Conservation (phyloP, 2,797 vertebrate genomes). For the Bradypodion ventrale region DNA sequence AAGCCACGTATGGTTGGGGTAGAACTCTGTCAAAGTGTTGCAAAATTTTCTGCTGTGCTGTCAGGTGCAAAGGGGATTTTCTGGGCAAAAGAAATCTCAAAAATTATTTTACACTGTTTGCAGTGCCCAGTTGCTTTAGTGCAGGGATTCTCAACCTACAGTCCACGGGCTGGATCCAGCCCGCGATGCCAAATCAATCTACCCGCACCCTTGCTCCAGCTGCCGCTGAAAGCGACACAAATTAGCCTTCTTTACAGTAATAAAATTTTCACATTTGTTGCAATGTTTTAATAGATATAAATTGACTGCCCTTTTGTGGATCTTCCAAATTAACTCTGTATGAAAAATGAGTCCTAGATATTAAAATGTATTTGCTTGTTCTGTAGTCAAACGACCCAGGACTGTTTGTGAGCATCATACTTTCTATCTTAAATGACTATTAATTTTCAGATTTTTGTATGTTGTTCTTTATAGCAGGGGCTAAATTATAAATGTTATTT, state of each 20-base stretch:
- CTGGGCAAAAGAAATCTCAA: too few species aligned
- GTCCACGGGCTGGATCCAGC: too few species aligned
- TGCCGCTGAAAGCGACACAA: too few species aligned
- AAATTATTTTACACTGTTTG: too few species aligned
- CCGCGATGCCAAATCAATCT: too few species aligned
- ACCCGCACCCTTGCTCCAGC: too few species aligned
- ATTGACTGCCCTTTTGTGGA: not conserved
- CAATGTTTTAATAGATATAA: not conserved
- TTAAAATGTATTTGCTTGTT: not conserved
- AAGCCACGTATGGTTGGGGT: too few species aligned
- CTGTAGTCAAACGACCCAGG: not conserved
- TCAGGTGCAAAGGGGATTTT: too few species aligned
- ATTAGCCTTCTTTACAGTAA: not conserved
- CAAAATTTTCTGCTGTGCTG: too few species aligned
- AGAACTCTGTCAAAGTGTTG: too few species aligned
- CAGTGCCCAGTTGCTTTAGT: too few species aligned
- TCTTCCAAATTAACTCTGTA: not conserved
- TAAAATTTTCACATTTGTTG: not conserved
- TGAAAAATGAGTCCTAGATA: not conserved
- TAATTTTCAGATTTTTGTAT: not conserved
- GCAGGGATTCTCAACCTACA: too few species aligned
- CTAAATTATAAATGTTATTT: not conserved
- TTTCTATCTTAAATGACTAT: not conserved
- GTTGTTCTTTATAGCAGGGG: not conserved
- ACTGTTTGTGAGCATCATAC: not conserved